Conservation (phyloP, 2,113 vertebrate genomes). For the Antechinus stuartii region DNA sequence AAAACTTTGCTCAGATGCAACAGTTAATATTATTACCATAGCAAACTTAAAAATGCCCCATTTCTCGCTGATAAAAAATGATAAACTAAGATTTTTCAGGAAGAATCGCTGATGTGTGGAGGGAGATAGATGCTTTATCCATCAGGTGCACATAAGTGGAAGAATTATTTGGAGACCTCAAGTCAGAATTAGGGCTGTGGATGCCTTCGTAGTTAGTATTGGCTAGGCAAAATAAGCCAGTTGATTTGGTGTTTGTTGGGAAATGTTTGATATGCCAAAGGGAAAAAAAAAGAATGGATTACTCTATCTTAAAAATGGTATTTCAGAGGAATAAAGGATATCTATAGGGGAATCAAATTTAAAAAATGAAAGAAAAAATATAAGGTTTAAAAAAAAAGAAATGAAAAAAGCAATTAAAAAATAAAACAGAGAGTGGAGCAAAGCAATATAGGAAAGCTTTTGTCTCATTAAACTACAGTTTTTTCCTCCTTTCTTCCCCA, state of each 20-base stretch:
- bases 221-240: neutral
- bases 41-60: neutral
- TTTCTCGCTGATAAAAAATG: neutral
- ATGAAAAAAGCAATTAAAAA: neutral
- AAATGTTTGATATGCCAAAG: neutral
- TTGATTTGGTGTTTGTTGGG: neutral
- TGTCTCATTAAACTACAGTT: neutral
- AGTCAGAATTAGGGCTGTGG: too few relatives aligned
- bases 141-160: too few relatives aligned
- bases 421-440: neutral
- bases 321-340: neutral
- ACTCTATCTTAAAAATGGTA: neutral
- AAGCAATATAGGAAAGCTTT: neutral
- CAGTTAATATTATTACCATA: neutral
- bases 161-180: too few relatives aligned
- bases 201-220: too few relatives aligned
- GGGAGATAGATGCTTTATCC: neutral
- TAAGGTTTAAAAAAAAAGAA: neutral
- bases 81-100: neutral
- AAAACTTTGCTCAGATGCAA: neutral
- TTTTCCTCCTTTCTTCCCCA: neutral
- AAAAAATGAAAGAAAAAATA: neutral
- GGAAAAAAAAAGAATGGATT: neutral
- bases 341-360: neutral
- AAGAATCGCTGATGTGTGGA: neutral